phyloP scores from a whole-genome alignment of 2,797 vertebrate genomes.

The Trematomus bernacchii region DNA sequence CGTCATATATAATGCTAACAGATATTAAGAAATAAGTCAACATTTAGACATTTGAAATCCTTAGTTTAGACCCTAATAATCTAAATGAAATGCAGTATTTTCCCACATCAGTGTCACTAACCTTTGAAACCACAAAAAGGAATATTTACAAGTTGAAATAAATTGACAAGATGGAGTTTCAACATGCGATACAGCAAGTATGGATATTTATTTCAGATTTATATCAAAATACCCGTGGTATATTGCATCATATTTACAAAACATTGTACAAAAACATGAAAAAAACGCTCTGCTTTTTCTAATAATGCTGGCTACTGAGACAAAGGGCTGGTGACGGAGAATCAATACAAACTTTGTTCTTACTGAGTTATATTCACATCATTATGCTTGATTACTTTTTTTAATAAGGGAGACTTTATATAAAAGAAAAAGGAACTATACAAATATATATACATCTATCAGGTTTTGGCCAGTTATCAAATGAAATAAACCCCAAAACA shows the following conservation, averaged over 20 bases:
- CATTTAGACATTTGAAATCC: too few species aligned
- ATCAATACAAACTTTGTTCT: slow-evolving; percentile 51
- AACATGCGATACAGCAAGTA: slow-evolving; percentile 68
- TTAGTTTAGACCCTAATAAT: too few species aligned
- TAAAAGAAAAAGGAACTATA: slow-evolving; percentile 70
- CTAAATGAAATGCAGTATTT: too few species aligned
- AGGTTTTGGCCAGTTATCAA: slow-evolving; percentile 52
- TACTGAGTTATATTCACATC: slow-evolving; percentile 56
- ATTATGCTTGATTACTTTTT: slow-evolving; percentile 33
- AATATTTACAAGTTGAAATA: slow-evolving; percentile 8
- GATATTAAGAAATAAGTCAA: too few species aligned
- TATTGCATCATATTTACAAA: slow-evolving; percentile 86
- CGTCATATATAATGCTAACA: too few species aligned
- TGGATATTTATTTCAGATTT: slow-evolving; percentile 85
- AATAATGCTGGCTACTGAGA: slow-evolving; percentile 50
- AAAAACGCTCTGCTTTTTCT: slow-evolving; percentile 45
- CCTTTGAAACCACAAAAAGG: too few species aligned
- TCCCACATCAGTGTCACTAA: too few species aligned
- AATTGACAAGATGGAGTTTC: slow-evolving; percentile 46
- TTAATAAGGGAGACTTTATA: slow-evolving; percentile 36
- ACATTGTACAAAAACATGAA: slow-evolving; percentile 84
- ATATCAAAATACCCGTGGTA: slow-evolving; percentile 85
- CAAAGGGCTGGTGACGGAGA: neutral
- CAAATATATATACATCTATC: slow-evolving; percentile 78
- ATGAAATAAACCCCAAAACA: slow-evolving; percentile 69